phyloP scores from a whole-genome alignment of 2,797 vertebrate genomes.

The Salmo trutta region DNA sequence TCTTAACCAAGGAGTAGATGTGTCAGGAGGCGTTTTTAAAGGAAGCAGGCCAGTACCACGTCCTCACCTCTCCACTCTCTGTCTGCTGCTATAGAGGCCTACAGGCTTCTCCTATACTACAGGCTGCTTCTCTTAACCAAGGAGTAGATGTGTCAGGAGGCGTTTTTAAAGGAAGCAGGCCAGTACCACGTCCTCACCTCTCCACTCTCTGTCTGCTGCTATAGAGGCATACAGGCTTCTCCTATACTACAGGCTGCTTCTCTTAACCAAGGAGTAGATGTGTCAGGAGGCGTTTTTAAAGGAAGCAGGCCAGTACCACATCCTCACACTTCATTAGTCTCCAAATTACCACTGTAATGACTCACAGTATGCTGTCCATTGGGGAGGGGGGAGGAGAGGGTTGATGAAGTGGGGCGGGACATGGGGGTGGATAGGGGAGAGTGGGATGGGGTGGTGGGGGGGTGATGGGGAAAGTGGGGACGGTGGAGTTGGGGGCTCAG shows the following conservation, averaged over 20 bases:
- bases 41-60: too few species aligned
- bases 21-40: conserved; percentile 6
- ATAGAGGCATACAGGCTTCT: neutral
- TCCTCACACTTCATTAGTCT: conserved; percentile 28
- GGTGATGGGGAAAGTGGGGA: too few species aligned
- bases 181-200: too few species aligned
- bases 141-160: conserved; percentile 14
- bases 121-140: neutral
- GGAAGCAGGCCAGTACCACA: conserved; percentile 18
- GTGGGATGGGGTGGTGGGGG: too few species aligned
- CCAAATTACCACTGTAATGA: conserved; percentile 45
- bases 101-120: neutral
- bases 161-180: neutral
- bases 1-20: neutral
- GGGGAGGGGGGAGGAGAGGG: conserved; percentile 3
- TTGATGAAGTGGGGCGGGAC: neutral
- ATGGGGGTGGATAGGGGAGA: too few species aligned
- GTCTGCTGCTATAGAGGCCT: neutral
- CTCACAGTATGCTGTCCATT: conserved; percentile 32
- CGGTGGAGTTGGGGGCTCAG: neutral
- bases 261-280: neutral
- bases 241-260: neutral
- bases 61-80: neutral
- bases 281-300: conserved; percentile 26
- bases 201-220: neutral